These are phyloP conservation scores for Apotomis capreana DNA, from an alignment of 2,888 invertebrate species.

Conservation along the genomic window DNA sequence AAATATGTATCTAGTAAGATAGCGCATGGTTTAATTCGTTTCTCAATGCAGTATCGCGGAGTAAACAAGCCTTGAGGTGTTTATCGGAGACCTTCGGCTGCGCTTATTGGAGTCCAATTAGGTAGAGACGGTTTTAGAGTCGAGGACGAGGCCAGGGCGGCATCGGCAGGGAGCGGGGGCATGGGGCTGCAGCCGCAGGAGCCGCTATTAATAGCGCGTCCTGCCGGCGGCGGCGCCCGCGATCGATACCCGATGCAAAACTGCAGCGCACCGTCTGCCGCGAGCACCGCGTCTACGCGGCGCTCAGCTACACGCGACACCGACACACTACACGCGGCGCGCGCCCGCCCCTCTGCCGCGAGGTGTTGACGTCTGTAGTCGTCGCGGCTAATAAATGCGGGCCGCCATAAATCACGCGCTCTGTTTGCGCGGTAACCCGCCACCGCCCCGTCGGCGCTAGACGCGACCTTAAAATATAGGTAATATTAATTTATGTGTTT, in stretches of 20 bases:
- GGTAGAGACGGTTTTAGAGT: constrained; percentile 20
- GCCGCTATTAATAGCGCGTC: constrained; percentile 33
- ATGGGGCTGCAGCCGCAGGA: constrained; percentile 2
- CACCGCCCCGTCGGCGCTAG: not conserved
- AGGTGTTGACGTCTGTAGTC: constrained; percentile 14
- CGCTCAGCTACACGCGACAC: not conserved
- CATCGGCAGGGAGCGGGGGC: not conserved
- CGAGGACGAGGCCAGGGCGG: constrained; percentile 10
- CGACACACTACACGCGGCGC: not conserved
- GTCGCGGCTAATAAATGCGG: constrained; percentile 29
- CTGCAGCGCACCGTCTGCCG: not conserved
- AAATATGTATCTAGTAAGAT: constrained; percentile 18
- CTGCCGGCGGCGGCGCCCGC: constrained; percentile 1
- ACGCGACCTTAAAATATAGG: constrained; percentile 13
- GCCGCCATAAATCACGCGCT: constrained; percentile 28
- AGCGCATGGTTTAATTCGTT: not conserved
- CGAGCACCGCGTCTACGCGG: not conserved
- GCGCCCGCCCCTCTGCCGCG: not conserved
- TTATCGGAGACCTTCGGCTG: constrained; percentile 22
- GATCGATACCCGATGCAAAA: constrained; percentile 17
- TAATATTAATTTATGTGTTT: constrained; percentile 28
- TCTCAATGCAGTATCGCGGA: constrained; percentile 21
- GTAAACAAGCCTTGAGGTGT: constrained; percentile 28
- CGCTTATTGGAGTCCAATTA: constrained; percentile 33
- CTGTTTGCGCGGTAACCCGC: constrained; percentile 4